Conservation (phyloP, 2,797 vertebrate genomes). For the Sebastes hubbsi region DNA sequence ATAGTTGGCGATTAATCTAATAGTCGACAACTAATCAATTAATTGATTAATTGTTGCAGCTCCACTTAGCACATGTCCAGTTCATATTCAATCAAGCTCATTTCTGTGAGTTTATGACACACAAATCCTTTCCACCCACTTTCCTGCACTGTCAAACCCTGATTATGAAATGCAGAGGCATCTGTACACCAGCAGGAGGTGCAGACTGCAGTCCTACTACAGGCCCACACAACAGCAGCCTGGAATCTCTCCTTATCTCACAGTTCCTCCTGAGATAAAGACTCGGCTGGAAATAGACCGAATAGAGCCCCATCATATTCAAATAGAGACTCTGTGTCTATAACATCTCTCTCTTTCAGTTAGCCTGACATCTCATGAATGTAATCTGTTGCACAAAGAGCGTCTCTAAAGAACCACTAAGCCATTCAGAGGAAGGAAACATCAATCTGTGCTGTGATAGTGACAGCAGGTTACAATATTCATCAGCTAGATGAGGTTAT, state of each 20-base stretch:
- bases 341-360: conserved; percentile 50
- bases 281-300: conserved; percentile 71
- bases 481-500: neutral
- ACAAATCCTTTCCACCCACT: neutral
- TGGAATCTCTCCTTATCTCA: conserved; percentile 66
- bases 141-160: neutral
- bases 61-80: neutral
- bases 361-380: conserved; percentile 48
- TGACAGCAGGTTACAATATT: neutral
- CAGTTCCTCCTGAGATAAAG: conserved; percentile 65
- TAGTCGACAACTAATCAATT: too few relatives aligned
- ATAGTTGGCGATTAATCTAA: too few relatives aligned
- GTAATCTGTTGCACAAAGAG: conserved; percentile 36
- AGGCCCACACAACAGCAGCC: conserved; percentile 37
- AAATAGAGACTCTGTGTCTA: conserved; percentile 55
- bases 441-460: conserved; percentile 27
- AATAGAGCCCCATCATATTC: conserved; percentile 67
- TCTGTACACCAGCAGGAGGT: conserved; percentile 66
- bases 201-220: conserved; percentile 4
- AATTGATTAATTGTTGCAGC: too few relatives aligned
- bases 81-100: neutral
- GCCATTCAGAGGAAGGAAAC: conserved; percentile 1
- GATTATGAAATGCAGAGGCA: neutral
- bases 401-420: conserved; percentile 47
- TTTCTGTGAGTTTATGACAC: neutral